A percentile compares a stretch with the other conserved stretches of the same genome.
These are phyloP conservation scores for Somateria mollissima DNA, from an alignment of 2,797 vertebrate species.

Conservation along the genomic window DNA sequence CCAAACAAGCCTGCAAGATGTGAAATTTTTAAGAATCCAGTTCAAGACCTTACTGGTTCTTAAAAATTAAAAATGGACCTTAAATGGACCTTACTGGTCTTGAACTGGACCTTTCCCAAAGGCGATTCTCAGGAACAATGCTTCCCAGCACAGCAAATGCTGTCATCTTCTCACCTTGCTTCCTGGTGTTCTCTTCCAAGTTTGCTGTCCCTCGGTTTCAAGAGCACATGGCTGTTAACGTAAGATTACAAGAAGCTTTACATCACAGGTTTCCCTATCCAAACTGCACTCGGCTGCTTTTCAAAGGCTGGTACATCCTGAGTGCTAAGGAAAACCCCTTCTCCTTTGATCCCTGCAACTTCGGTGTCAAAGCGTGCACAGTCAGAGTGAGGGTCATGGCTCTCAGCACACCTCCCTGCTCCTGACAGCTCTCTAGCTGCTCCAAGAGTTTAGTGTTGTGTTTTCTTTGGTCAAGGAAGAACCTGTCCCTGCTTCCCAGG, in stretches of 20 bases:
- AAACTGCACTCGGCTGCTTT: not conserved
- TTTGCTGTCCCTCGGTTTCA: not conserved
- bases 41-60: no score
- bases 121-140: not conserved
- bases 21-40: not conserved
- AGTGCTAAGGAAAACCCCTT: not conserved
- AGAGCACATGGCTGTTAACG: not conserved
- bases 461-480: not conserved
- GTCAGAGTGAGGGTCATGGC: not conserved
- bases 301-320: not conserved
- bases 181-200: not conserved
- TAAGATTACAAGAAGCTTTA: not conserved
- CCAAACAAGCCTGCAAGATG: not conserved
- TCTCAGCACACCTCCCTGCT: not conserved
- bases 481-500: not conserved
- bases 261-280: not conserved
- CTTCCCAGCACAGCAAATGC: not conserved
- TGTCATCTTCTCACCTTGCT: not conserved
- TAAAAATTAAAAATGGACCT: no score
- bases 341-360: not conserved
- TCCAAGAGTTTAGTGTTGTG: not conserved
- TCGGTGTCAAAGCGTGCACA: not conserved
- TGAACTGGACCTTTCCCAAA: not conserved
- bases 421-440: not conserved
- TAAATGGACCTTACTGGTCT: not conserved